phyloP scores from a whole-genome alignment of 2,113 vertebrate species.

The Delphinapterus leucas region DNA sequence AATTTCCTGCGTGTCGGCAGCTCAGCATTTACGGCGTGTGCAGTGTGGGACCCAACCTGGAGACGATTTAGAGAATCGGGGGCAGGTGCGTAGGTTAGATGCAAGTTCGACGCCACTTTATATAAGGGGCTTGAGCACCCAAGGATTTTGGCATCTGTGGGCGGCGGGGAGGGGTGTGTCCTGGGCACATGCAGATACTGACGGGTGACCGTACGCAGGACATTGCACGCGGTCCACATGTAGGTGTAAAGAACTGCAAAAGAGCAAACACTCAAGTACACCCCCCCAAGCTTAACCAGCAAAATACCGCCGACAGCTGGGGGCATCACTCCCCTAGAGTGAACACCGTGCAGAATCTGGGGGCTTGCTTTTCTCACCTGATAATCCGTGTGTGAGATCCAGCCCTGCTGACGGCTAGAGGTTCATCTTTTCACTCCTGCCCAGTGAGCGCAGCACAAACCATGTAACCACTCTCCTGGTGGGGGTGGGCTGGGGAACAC shows the following conservation, averaged over 20 bases:
- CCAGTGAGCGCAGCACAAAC: neutral
- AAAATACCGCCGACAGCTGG: accelerated
- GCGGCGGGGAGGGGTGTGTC: too few relatives aligned
- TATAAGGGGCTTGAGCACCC: too few relatives aligned
- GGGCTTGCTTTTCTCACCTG: neutral
- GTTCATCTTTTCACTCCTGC: neutral
- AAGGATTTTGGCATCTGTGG: too few relatives aligned
- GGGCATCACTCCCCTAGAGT: accelerated
- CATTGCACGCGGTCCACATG: accelerated
- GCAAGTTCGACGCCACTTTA: too few relatives aligned
- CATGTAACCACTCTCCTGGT: too few relatives aligned
- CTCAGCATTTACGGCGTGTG: too few relatives aligned
- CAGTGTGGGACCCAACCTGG: too few relatives aligned
- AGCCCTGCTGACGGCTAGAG: neutral
- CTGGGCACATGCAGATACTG: too few relatives aligned
- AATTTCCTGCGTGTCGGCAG: too few relatives aligned
- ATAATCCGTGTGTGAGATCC: neutral
- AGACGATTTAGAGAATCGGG: too few relatives aligned
- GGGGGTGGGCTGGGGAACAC: neutral
- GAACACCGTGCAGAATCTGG: neutral
- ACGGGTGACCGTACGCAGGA: neutral
- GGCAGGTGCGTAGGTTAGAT: too few relatives aligned
- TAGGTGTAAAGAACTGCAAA: too few relatives aligned
- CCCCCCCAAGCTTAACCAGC: neutral
- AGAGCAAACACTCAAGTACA: neutral